Evolutionary conservation across 2,113 vertebrate genomes (phyloP).

Genomic region (Neotoma lepida): DNA sequence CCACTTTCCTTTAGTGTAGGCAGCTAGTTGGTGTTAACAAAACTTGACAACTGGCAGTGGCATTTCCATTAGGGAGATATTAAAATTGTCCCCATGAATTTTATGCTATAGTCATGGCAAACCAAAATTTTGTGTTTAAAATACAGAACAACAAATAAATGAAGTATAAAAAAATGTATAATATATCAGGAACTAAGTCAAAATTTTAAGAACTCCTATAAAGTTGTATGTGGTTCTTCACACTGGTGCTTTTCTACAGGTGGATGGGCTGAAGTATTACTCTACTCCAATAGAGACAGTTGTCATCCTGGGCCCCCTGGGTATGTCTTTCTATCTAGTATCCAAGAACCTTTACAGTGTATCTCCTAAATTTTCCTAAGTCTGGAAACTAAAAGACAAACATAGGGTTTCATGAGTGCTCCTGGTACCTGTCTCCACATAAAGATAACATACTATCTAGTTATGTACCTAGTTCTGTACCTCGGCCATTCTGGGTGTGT

Average conservation of each 20-base stretch:
- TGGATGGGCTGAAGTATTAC: not conserved
- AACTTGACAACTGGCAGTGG: not conserved
- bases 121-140: not conserved
- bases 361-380: not conserved
- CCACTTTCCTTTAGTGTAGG: not conserved
- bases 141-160: not conserved
- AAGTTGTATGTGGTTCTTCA: not conserved
- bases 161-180: not conserved
- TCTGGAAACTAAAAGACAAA: not conserved
- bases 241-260: not conserved
- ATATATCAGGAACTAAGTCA: not conserved
- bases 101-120: not conserved
- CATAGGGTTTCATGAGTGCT: not conserved
- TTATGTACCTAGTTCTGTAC: not conserved
- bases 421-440: not conserved
- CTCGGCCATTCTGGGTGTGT: no score
- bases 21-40: not conserved
- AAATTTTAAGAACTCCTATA: not conserved
- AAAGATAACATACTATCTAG: not conserved
- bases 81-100: not conserved
- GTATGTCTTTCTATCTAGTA: not conserved
- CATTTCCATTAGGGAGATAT: constrained; percentile 9
- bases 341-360: not conserved
- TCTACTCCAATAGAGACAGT: not conserved
- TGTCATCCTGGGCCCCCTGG: not conserved